Base-by-base conservation (phyloP, 2,888 invertebrate genomes). In the Chaetoderma sp. region DNA sequence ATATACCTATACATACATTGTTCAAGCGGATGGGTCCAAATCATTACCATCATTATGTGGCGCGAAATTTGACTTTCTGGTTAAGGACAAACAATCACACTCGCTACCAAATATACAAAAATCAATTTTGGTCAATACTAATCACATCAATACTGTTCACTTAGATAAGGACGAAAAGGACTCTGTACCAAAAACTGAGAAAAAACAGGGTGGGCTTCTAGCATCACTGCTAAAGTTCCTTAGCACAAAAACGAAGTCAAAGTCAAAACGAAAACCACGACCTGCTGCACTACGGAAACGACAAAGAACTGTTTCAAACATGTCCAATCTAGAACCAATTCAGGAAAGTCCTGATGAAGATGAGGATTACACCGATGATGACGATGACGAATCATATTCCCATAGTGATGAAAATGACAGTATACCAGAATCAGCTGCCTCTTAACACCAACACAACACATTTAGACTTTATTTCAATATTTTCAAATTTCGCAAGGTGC, bases 311-410 rank as follows among this genome's bases (percentile, higher is more conserved):
- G 76, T 82, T 27, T 82, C 82, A 1, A 75, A 77, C 28, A 80
- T 80, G 78, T 82, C 82, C 8, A 82, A 82, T 67, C 68, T 82
- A 70, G 80, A 82, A 66, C 80, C 82, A 5, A 82, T 82, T 44
- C 76, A 78, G 68, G 82, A 82, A 63, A 78, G 77, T 33, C 80
- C 80, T n/a, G 80, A 82, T 50, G 81, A 82, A 65, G 77, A 80
- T 36, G 78, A 78, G 16, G 77, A 76, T 30, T 76, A 76, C 18
- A 28, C 32, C 16, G 75, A 73, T n/a, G 71, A 71, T 13, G 78
- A 76, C 30, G 75, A 73, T 18, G 71, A 67, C 28, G 67, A 64
- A 33, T 52, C 52, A 30, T 52, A 52, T 21, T 32, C 52, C 6
- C 52, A 52, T 30, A 71, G 70, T 28, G 62, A 62, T 3, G 70